Percentiles rank a stretch among this genome's conserved stretches.
These are phyloP conservation scores for Calcarius ornatus DNA, from an alignment of 2,113 vertebrate genomes.

Conservation along the genomic window DNA sequence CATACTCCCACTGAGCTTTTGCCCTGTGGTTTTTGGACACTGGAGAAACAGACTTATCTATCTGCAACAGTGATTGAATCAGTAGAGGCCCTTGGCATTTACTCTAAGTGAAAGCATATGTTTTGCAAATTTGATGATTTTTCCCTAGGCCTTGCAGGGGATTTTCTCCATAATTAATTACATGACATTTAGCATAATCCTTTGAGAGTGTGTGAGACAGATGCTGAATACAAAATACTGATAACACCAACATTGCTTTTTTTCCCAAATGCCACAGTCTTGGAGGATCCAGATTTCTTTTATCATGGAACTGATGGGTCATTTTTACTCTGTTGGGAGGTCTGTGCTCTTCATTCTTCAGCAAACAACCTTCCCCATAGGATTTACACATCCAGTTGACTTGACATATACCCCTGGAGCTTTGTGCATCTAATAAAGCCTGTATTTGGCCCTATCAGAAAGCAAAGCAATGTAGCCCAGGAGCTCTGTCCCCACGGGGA, in stretches of 20 bases:
- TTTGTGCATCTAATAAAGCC: too few relatives aligned
- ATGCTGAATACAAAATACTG: conserved; percentile 40
- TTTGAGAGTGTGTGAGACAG: conserved; percentile 37
- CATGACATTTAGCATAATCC: conserved; percentile 41
- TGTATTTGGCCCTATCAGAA: too few relatives aligned
- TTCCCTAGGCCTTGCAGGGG: background rate
- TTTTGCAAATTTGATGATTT: conserved; percentile 5
- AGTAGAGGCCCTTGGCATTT: background rate
- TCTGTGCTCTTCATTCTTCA: background rate
- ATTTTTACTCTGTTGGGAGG: conserved; percentile 19
- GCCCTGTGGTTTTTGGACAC: background rate
- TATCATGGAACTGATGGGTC: background rate
- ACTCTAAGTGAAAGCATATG: background rate
- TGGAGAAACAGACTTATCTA: background rate
- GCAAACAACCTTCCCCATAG: background rate
- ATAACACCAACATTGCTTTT: background rate
- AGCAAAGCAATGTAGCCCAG: too few relatives aligned
- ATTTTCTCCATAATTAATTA: conserved; percentile 32
- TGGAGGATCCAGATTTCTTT: conserved; percentile 2
- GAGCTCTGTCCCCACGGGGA: too few relatives aligned
- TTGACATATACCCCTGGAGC: background rate
- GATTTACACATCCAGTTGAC: background rate
- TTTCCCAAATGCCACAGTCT: background rate
- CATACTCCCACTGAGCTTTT: background rate
- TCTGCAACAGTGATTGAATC: background rate